Evolutionary conservation across 2,113 vertebrate genomes (phyloP).

Genomic region (Eulemur macaco): DNA sequence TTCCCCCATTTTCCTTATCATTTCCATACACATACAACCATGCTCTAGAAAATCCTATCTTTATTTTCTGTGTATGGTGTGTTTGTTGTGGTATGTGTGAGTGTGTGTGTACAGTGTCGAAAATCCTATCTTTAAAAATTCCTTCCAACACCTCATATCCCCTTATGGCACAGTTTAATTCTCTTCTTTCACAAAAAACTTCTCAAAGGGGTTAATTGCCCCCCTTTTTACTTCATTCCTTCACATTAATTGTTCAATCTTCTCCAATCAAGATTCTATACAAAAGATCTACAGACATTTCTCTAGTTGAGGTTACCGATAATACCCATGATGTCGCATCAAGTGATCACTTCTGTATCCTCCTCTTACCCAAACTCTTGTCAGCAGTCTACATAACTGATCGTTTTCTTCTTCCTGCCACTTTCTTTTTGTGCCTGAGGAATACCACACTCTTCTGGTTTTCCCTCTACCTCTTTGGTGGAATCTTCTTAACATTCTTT

Average conservation of each 20-base stretch:
- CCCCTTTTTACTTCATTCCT: neutral
- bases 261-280: neutral
- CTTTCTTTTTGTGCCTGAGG: neutral
- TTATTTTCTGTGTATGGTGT: no score
- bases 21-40: neutral
- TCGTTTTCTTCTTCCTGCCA: neutral
- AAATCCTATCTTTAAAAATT: neutral
- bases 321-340: neutral
- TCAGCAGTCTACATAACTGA: neutral
- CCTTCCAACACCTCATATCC: neutral
- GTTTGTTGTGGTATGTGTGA: no score
- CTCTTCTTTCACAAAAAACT: neutral
- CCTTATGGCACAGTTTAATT: neutral
- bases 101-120: no score
- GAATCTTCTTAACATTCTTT: neutral
- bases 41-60: neutral
- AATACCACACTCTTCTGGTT: neutral
- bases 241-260: neutral
- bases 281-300: neutral
- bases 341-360: neutral
- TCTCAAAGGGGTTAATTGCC: neutral
- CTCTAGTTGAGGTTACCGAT: neutral
- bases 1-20: neutral
- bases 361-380: neutral
- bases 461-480: neutral